phyloP scores from a whole-genome alignment of 2,888 invertebrate species.

The Cactoblastis cactorum region DNA sequence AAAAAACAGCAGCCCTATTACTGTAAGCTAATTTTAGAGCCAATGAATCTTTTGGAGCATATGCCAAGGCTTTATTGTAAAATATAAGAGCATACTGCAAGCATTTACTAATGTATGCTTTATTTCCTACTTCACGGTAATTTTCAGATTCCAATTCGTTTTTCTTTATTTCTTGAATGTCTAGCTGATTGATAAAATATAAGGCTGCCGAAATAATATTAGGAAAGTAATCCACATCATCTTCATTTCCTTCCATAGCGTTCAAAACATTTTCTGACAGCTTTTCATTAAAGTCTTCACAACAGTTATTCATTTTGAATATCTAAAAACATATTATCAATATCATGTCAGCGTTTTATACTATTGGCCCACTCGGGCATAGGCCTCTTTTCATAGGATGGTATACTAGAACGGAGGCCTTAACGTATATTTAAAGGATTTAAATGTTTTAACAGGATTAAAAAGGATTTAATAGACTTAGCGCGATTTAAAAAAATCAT shows the following conservation, averaged over 20 bases:
- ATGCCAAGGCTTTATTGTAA: conserved; percentile 24
- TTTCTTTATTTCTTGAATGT: not conserved
- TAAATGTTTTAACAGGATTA: no score
- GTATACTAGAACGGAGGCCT: no score
- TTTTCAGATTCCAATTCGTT: not conserved
- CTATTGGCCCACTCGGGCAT: no score
- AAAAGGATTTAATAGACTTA: no score
- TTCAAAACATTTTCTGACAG: not conserved
- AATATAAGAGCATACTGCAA: conserved; percentile 17
- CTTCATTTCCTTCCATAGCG: not conserved
- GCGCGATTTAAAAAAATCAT: no score
- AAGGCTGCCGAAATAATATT: conserved; percentile 6
- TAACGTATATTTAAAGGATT: no score
- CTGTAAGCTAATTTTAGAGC: conserved; percentile 22
- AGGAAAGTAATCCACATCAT: not conserved
- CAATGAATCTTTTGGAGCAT: conserved; percentile 22
- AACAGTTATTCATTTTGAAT: not conserved
- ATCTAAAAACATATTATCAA: no score
- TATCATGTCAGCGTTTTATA: no score
- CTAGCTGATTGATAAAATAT: not conserved
- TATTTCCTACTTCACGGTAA: conserved; percentile 15
- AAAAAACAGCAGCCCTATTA: conserved; percentile 23
- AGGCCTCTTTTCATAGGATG: no score
- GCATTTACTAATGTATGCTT: conserved; percentile 3
- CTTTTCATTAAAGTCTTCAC: not conserved